Base-by-base conservation (phyloP, 2,113 vertebrate species). In the Tragelaphus scriptus region DNA sequence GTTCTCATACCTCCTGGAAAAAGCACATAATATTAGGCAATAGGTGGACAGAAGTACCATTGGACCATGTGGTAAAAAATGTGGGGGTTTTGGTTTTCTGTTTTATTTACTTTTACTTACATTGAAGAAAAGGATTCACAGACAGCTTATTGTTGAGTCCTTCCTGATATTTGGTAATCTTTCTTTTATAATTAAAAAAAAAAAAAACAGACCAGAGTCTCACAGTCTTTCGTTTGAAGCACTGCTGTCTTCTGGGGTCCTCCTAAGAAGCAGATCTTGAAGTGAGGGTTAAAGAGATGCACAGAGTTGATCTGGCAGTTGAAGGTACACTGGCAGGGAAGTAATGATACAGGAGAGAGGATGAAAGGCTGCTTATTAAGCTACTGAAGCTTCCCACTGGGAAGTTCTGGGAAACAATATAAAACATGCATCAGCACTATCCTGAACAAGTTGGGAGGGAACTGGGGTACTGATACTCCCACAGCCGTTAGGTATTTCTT, bases 101-200 rank as follows among this genome's bases (percentile, higher is more conserved):
- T 59, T 96, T 96, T 86, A 94, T 94, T 59, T 87, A 63, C 25
- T 81, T 17, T 51, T 92, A 44, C 77, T 96, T 88, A 92, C 17
- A 3, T 47, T 95, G 63, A 96, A 85, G 40, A 96, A 95, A 92
- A 58, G n/a, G 81, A 86, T 17, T 91, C 61, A 81, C 2, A 81
- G 56, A 71, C 9, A 40, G 14, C 3, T 93, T 90, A 90, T 81
- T 40, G 77, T 84, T 16, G 1, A 95, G 89, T 87, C 51, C 30
- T 84, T 61, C 55, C 44, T 85, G 32, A 44, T 84, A 56, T 87
- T 86, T 93, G 36, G 30, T 68, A 65, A 95, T 55, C 47, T 80
- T 36, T 47, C 40, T 65, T 87, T 93, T 61, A 61, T 61, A 86
- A 51, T 68, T 28, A 47, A 15, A 82, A 47, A 88, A 91, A 75